Conservation (phyloP, 2,888 invertebrate species). For the Isoperla grammatica region DNA sequence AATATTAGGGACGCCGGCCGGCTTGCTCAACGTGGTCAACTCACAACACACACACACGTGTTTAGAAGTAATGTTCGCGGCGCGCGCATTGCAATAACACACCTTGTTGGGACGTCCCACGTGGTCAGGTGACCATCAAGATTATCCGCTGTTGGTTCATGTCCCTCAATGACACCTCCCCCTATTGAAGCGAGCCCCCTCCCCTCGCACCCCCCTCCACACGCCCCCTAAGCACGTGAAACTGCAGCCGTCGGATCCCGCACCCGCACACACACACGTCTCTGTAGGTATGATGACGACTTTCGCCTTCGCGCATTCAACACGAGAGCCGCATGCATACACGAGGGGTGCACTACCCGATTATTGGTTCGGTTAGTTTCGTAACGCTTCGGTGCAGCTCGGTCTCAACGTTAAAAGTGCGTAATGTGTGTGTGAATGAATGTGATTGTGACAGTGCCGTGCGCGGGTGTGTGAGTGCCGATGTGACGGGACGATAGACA, state of each 20-base stretch:
- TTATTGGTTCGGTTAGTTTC: slow-evolving; percentile 19
- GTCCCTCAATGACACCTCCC: slow-evolving; percentile 23
- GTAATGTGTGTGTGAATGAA: background rate
- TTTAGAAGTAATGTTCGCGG: no score
- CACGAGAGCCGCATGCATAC: background rate
- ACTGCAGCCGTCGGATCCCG: no score
- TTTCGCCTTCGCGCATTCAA: slow-evolving; percentile 13
- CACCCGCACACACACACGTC: background rate
- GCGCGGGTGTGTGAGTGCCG: slow-evolving; percentile 23
- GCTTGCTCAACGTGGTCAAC: background rate
- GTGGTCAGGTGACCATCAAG: slow-evolving; percentile 23
- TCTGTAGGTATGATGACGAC: slow-evolving; percentile 14
- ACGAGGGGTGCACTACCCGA: slow-evolving; percentile 21
- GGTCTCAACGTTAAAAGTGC: background rate
- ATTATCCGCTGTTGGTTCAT: slow-evolving; percentile 20
- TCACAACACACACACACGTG: slow-evolving; percentile 2
- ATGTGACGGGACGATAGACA: slow-evolving; percentile 10
- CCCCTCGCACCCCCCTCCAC: slow-evolving; percentile 6
- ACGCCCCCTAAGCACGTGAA: slow-evolving; percentile 1
- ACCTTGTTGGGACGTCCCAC: slow-evolving; percentile 22
- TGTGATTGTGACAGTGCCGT: slow-evolving; percentile 10
- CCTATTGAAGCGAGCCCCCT: slow-evolving; percentile 18
- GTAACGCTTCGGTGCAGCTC: slow-evolving; percentile 10
- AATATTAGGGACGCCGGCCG: no score
- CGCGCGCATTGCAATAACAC: slow-evolving; percentile 22